Evolutionary conservation across 2,113 vertebrate species (phyloP), one percentile per base, ranked within the genome.

Genomic region (Sula dactylatra): DNA sequence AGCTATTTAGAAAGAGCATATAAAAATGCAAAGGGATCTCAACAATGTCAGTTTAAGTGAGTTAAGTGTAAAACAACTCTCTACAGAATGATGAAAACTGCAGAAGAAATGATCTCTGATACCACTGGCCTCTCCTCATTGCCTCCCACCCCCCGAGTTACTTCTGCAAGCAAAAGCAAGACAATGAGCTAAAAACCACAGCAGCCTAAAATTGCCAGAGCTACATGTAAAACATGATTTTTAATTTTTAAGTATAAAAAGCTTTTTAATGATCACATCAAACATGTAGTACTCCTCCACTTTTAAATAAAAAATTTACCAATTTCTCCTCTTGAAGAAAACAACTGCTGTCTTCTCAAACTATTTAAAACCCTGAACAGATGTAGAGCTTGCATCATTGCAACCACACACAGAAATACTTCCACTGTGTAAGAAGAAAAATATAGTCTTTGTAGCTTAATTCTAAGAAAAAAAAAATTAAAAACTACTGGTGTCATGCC

Each of bases 281-380:
- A 96, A 86, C 49, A 77, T 82, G 38, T 29, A 92, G 83, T 86
- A 88, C 54, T 88, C 64, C 85, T 93, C 64, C 58, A 22, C 81
- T 92, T 93, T 87, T 77, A 82, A 87, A 94, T 88, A 55, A 80
- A 94, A 96, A 95, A 93, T 74, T 76, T 94, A 91, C 58, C 55
- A 80, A 77, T 87, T 96, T 96, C 47, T 93, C 50, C 67, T 70
- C 84, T 91, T 91, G 62, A 89, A 94, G 77, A 93, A 94, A 96
- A 95, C 74, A 97, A 87, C 94, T 94, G 90, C 85, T 94, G 94
- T 82, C 87, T 90, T 93, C 89, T 88, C 87, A 70, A 82, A 90
- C 94, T 96, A 94, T 96, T 97, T 93, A 86, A 97, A 97, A 86
- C 58, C 45, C 74, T 88, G 81, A 97, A 77, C 96, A 97, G 95